A percentile compares a stretch with the other conserved stretches of the same genome.
Evolutionary conservation across 1,140 invertebrate genomes (phyloP).

Genomic region (Mamestra configurata): DNA sequence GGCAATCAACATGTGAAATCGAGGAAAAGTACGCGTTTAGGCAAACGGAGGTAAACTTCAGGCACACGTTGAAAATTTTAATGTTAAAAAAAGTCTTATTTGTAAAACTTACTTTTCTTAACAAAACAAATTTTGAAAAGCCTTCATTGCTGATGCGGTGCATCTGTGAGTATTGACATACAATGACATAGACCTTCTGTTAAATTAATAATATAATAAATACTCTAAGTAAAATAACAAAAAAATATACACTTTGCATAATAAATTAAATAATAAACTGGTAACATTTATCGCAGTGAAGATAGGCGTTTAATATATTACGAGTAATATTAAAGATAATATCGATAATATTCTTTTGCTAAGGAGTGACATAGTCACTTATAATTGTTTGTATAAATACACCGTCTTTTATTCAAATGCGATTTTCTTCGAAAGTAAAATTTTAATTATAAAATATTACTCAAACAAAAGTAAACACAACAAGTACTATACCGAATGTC

Average conservation of each 20-base stretch:
- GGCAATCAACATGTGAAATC: background rate
- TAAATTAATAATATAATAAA: conserved; percentile 36
- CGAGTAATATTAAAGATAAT: background rate
- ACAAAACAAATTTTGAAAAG: conserved; percentile 27
- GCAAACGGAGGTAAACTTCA: background rate
- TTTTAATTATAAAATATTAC: background rate
- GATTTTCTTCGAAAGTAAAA: background rate
- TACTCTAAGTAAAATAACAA: conserved; percentile 20
- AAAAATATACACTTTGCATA: conserved; percentile 16
- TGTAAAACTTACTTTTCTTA: background rate
- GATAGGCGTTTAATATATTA: conserved; percentile 18
- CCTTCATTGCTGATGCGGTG: conserved; percentile 32
- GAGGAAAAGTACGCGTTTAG: background rate
- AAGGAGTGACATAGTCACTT: background rate
- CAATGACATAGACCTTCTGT: background rate
- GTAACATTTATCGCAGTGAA: conserved; percentile 43
- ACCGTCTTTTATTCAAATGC: background rate
- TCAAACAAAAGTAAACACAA: background rate
- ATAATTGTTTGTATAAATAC: background rate
- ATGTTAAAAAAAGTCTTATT: no score
- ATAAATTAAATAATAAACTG: conserved; percentile 36
- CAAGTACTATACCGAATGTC: background rate
- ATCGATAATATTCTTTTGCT: background rate
- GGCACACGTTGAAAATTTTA: background rate
- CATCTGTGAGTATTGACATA: conserved; percentile 29